phyloP scores from a whole-genome alignment of 2,113 vertebrate species.

The Cyprinodon brontotheroides region DNA sequence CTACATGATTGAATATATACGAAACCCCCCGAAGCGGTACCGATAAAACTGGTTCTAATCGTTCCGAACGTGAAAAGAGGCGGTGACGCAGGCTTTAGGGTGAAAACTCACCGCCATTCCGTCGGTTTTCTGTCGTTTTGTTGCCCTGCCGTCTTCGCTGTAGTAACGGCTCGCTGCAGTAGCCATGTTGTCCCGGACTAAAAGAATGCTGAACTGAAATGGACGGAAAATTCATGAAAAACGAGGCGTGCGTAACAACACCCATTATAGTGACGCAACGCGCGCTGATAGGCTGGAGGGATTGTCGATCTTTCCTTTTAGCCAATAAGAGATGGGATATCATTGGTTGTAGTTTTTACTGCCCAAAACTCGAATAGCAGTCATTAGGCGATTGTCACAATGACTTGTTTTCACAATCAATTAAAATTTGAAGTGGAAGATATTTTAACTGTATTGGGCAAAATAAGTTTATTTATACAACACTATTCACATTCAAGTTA shows the following conservation, averaged over 20 bases:
- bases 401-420: background rate
- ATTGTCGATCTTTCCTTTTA: constrained; percentile 11
- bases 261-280: background rate
- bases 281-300: constrained; percentile 20
- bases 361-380: background rate
- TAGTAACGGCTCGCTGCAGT: constrained; percentile 84
- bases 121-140: constrained; percentile 89
- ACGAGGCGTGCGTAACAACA: constrained; percentile 7
- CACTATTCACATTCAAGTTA: no score
- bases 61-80: background rate
- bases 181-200: constrained; percentile 82
- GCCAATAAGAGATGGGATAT: constrained; percentile 36
- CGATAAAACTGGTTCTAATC: background rate
- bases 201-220: constrained; percentile 66
- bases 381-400: background rate
- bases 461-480: no score
- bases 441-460: no score
- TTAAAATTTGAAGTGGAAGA: no score
- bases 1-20: constrained; percentile 13
- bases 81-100: rapidly evolving
- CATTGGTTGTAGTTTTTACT: background rate
- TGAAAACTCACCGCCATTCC: constrained; percentile 79
- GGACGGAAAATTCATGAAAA: constrained; percentile 72
- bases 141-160: constrained; percentile 88
- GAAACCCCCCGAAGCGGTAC: background rate